Percentiles rank a stretch among this genome's conserved stretches.
These are phyloP conservation scores for Platyscapa corneri DNA, from an alignment of 1,140 invertebrate genomes.

Conservation along the genomic window DNA sequence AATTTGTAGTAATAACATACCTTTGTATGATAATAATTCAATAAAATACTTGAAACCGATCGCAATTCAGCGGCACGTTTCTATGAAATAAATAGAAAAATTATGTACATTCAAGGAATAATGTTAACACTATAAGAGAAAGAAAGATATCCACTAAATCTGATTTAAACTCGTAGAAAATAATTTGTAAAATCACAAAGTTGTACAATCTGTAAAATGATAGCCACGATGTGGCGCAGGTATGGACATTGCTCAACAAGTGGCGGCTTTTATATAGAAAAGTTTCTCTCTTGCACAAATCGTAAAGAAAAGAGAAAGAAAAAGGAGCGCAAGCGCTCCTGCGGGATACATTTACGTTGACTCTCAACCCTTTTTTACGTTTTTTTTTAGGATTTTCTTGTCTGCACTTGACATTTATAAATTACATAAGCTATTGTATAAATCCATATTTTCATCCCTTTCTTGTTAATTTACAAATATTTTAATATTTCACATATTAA, in stretches of 20 bases:
- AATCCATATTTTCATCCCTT: no score
- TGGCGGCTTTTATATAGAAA: conserved; percentile 72
- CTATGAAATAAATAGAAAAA: conserved; percentile 1
- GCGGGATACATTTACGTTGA: not conserved
- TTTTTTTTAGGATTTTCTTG: not conserved
- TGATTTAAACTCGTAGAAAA: not conserved
- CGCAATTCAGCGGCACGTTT: conserved; percentile 37
- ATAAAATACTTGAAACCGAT: not conserved
- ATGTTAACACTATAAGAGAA: not conserved
- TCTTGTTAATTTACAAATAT: no score
- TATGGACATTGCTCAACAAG: conserved; percentile 73
- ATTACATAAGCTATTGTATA: no score
- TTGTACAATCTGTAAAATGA: conserved; percentile 44
- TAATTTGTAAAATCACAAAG: conserved; percentile 52
- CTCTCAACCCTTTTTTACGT: not conserved
- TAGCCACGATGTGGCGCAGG: conserved; percentile 64
- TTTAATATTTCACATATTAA: no score
- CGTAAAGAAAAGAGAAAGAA: not conserved
- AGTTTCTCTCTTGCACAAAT: conserved; percentile 1
- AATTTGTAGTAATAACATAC: not conserved
- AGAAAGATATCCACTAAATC: not conserved
- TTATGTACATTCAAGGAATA: not conserved
- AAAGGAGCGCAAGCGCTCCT: conserved; percentile 47
- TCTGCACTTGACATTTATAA: not conserved
- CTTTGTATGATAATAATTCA: not conserved